Conservation (phyloP, 2,797 vertebrate species). For the Manis crassicaudata region DNA sequence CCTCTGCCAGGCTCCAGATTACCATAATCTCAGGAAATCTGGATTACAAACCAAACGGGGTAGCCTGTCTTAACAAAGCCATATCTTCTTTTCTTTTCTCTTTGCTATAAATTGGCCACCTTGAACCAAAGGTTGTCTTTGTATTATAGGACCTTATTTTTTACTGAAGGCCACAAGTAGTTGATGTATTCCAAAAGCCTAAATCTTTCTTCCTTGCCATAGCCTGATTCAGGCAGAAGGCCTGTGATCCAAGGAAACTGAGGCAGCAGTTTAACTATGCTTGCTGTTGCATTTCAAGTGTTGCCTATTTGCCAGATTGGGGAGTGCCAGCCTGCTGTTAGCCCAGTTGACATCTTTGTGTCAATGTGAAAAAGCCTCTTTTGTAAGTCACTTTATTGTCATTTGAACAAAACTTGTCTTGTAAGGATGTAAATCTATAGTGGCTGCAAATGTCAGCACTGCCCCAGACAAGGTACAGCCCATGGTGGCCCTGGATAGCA, state of each 20-base stretch:
- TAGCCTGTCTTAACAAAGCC: background rate
- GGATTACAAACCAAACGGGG: background rate
- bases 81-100: background rate
- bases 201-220: background rate
- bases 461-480: background rate
- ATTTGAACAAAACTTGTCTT: constrained; percentile 2
- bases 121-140: background rate
- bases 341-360: background rate
- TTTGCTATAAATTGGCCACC: background rate
- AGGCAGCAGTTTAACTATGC: background rate
- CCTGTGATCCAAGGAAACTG: background rate
- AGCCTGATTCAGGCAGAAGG: background rate
- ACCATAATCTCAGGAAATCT: background rate
- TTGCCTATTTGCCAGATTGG: background rate
- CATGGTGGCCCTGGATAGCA: no score
- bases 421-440: background rate
- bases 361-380: background rate
- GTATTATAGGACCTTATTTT: background rate
- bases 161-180: background rate
- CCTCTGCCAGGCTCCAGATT: background rate
- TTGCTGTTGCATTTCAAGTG: background rate
- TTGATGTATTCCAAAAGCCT: background rate
- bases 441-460: background rate
- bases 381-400: background rate
- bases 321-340: background rate